phyloP scores from a whole-genome alignment of 2,888 invertebrate genomes.

The Cheilosia soror region DNA sequence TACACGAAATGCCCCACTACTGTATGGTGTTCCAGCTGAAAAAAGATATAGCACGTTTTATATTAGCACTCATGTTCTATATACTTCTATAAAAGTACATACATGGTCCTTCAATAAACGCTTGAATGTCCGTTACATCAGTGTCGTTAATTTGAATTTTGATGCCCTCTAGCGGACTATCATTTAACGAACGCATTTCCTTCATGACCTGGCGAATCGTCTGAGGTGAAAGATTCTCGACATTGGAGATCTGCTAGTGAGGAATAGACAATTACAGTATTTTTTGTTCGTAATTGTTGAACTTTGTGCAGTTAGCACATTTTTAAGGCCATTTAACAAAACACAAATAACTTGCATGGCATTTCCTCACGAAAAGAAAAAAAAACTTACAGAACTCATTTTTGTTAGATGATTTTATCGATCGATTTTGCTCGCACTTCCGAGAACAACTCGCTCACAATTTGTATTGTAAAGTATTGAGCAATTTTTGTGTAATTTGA shows the following conservation, averaged over 20 bases:
- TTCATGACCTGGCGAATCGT: constrained; percentile 93
- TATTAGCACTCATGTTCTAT: constrained; percentile 1
- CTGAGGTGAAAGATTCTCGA: constrained; percentile 97
- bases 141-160: constrained; percentile 95
- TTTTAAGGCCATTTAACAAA: constrained; percentile 31
- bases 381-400: constrained; percentile 73
- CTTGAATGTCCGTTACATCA: constrained; percentile 97
- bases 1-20: constrained; percentile 94
- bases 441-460: constrained; percentile 34
- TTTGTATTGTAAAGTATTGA: constrained; percentile 32
- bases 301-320: neutral
- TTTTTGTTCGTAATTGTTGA: neutral
- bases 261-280: neutral
- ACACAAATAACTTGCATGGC: constrained; percentile 14
- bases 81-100: constrained; percentile 54
- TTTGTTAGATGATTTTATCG: constrained; percentile 64
- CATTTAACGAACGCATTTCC: constrained; percentile 93
- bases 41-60: constrained; percentile 14
- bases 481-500: constrained; percentile 29
- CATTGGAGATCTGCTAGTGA: constrained; percentile 90
- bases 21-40: constrained; percentile 95
- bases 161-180: constrained; percentile 95
- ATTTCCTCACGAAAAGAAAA: constrained; percentile 12
- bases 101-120: constrained; percentile 95
- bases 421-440: constrained; percentile 60